Evolutionary conservation across 2,113 vertebrate species (phyloP).

Genomic region (Gallinago undulata): DNA sequence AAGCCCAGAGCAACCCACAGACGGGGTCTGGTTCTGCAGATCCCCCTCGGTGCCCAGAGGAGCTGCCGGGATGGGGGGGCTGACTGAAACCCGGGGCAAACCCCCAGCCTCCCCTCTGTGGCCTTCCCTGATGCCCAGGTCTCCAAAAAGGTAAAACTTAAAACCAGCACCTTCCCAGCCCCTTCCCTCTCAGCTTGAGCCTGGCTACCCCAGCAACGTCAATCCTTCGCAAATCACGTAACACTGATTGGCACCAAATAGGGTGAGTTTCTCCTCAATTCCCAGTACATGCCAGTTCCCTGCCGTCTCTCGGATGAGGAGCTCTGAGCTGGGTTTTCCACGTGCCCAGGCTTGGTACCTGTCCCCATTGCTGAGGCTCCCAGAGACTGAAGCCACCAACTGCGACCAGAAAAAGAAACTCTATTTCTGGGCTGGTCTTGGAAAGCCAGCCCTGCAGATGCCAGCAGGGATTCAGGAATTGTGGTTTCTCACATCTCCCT

Average conservation of each 20-base stretch:
- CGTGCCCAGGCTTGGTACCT: fast-evolving
- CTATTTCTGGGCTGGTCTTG: slow-evolving; percentile 39
- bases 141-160: background rate
- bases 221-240: background rate
- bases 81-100: background rate
- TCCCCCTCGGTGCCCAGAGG: background rate
- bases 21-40: background rate
- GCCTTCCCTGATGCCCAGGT: background rate
- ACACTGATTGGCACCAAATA: background rate
- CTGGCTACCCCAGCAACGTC: background rate
- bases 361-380: background rate
- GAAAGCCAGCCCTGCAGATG: slow-evolving; percentile 5
- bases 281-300: background rate
- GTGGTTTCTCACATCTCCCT: background rate
- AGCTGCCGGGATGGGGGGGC: background rate
- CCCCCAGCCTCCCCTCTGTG: background rate
- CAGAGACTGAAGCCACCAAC: background rate
- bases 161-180: background rate
- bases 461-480: slow-evolving; percentile 14
- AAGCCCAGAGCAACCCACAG: background rate
- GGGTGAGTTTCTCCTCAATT: background rate
- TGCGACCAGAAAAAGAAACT: background rate
- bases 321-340: background rate
- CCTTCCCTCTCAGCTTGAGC: background rate
- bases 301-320: background rate